Evolutionary conservation across 2,888 invertebrate genomes (phyloP).

Genomic region (Reticulitermes lucifugus): DNA sequence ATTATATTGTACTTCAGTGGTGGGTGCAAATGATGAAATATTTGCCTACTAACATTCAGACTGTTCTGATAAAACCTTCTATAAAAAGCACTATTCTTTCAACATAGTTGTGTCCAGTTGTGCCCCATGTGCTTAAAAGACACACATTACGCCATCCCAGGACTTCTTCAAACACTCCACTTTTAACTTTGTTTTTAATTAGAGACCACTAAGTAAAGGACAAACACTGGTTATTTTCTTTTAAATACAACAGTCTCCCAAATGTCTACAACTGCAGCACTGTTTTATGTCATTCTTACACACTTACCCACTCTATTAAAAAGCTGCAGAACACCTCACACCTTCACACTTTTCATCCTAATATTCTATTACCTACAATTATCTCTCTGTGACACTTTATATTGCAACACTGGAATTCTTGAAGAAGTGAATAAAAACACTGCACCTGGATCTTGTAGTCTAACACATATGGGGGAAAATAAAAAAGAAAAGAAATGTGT

Average conservation of each 20-base stretch:
- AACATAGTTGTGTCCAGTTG: not conserved
- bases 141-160: not conserved
- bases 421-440: not conserved
- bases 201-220: not conserved
- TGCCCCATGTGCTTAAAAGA: constrained; percentile 19
- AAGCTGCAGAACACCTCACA: not conserved
- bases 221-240: constrained; percentile 2
- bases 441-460: not conserved
- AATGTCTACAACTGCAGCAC: not conserved
- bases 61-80: not conserved
- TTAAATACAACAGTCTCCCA: constrained; percentile 13
- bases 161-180: not conserved
- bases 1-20: not conserved
- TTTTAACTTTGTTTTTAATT: not conserved
- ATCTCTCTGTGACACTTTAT: not conserved
- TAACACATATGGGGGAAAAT: not conserved
- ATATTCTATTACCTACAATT: not conserved
- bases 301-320: not conserved
- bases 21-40: not conserved
- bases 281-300: not conserved
- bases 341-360: not conserved
- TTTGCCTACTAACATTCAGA: not conserved
- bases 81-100: not conserved
- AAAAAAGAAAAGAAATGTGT: not conserved
- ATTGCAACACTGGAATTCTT: not conserved